phyloP scores from a whole-genome alignment of 2,797 vertebrate species.

The Pantherophis vulpinus region DNA sequence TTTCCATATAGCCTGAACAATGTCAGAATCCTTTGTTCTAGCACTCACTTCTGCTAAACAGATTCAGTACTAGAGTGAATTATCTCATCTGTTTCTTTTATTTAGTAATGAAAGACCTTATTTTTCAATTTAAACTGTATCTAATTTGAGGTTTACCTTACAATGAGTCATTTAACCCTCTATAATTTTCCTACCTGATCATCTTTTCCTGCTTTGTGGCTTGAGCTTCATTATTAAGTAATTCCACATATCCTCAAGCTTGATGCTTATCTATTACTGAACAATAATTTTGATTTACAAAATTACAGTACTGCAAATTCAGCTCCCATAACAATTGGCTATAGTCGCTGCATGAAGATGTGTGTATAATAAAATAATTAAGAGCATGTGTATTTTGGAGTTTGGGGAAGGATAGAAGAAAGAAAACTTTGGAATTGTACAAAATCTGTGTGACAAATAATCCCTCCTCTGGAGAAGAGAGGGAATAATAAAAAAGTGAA shows the following conservation, averaged over 20 bases:
- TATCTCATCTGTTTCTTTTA: neutral
- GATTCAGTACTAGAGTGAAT: neutral
- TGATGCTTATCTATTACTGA: neutral
- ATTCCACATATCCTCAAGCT: neutral
- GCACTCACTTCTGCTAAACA: neutral
- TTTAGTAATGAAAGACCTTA: neutral
- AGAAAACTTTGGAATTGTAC: neutral
- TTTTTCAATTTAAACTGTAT: neutral
- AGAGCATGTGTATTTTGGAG: conserved; percentile 16
- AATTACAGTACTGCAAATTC: neutral
- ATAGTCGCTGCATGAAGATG: neutral
- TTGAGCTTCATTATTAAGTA: conserved; percentile 38
- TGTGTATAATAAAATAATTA: neutral
- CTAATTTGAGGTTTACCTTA: neutral
- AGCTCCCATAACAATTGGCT: conserved; percentile 2
- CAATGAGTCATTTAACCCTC: neutral
- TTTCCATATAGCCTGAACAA: neutral
- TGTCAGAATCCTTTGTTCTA: neutral
- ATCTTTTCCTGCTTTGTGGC: conserved; percentile 18
- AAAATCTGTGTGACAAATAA: neutral
- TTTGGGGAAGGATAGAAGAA: neutral
- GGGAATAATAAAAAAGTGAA: neutral
- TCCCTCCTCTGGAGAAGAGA: neutral
- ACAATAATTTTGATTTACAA: neutral
- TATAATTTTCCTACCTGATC: neutral